Conservation (phyloP, 1,140 invertebrate genomes). For the Macrostomum lignano region DNA sequence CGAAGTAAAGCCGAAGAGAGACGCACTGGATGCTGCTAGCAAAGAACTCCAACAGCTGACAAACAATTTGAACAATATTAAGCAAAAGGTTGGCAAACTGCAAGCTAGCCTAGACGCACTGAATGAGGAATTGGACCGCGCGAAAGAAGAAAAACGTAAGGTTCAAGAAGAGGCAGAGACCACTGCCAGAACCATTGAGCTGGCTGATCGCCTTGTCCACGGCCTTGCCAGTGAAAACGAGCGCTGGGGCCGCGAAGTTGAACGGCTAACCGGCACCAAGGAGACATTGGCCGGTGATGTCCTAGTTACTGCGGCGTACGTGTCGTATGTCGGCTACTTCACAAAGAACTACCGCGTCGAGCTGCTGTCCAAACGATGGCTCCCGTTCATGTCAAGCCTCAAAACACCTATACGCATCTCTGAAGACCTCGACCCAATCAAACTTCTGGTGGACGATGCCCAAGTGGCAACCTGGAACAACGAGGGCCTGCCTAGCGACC, state of each 20-base stretch:
- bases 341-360: slow-evolving; percentile 77
- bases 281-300: slow-evolving; percentile 69
- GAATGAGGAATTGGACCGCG: slow-evolving; percentile 55
- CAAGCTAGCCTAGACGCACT: slow-evolving; percentile 51
- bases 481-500: slow-evolving; percentile 65
- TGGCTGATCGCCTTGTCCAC: slow-evolving; percentile 32
- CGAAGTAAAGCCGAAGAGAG: slow-evolving; percentile 72
- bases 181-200: slow-evolving; percentile 50
- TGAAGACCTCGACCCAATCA: slow-evolving; percentile 43
- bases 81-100: slow-evolving; percentile 51
- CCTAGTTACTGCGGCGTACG: slow-evolving; percentile 63
- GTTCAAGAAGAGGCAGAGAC: slow-evolving; percentile 29
- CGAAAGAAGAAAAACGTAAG: slow-evolving; percentile 48
- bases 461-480: slow-evolving; percentile 78
- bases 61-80: slow-evolving; percentile 52
- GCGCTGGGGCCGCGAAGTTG: slow-evolving; percentile 61
- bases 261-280: slow-evolving; percentile 55
- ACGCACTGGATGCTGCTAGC: slow-evolving; percentile 68
- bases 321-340: slow-evolving; percentile 82
- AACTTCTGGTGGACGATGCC: slow-evolving; percentile 63
- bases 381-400: slow-evolving; percentile 31
- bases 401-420: not conserved
- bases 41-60: slow-evolving; percentile 55
- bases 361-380: slow-evolving; percentile 47
- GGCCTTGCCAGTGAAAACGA: slow-evolving; percentile 5